These are phyloP conservation scores for Hippolais icterina DNA, from an alignment of 2,113 vertebrate genomes.

Conservation along the genomic window DNA sequence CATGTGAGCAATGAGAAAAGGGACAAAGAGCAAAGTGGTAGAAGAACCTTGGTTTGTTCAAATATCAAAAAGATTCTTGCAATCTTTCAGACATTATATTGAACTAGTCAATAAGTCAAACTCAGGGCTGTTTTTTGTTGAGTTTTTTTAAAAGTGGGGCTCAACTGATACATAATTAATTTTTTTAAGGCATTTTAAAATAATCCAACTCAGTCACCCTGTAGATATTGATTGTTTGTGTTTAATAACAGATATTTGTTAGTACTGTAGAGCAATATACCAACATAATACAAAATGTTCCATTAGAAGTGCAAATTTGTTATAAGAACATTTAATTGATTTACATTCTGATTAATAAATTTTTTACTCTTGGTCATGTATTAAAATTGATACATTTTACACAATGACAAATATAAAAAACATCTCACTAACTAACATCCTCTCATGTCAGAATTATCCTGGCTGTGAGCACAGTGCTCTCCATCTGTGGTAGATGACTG, in stretches of 20 bases:
- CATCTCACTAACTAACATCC: background rate
- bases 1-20: background rate
- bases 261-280: background rate
- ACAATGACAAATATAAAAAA: background rate
- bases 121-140: background rate
- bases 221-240: background rate
- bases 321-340: background rate
- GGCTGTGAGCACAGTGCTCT: background rate
- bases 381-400: constrained; percentile 19
- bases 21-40: background rate
- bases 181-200: background rate
- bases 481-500: background rate
- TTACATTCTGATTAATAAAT: background rate
- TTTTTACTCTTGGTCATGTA: background rate
- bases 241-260: background rate
- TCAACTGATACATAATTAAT: background rate
- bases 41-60: background rate
- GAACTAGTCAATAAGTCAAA: background rate
- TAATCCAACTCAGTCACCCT: no score
- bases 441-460: background rate
- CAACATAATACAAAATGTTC: background rate
- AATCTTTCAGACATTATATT: background rate
- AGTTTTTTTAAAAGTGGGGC: background rate
- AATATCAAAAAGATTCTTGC: background rate
- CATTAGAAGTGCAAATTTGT: background rate